phyloP scores from a whole-genome alignment of 2,113 vertebrate genomes.

The Microtus richardsoni region DNA sequence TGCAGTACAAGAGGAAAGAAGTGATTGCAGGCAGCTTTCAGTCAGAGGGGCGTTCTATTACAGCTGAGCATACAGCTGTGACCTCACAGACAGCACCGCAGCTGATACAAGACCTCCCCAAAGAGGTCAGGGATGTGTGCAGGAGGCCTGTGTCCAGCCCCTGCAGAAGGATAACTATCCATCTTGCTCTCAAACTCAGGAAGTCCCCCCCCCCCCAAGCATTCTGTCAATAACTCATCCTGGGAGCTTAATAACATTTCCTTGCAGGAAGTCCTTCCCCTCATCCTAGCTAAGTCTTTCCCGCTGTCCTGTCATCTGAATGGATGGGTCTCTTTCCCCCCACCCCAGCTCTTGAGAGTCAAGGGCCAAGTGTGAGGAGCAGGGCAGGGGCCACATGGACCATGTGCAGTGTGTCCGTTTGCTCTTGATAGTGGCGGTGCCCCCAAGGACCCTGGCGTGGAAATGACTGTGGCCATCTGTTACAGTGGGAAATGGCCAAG shows the following conservation, averaged over 20 bases:
- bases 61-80: fast-evolving
- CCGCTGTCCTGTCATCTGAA: conserved; percentile 59
- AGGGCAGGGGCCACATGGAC: background rate
- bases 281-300: conserved; percentile 65
- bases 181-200: conserved; percentile 77
- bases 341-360: background rate
- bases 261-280: conserved; percentile 79
- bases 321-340: conserved; percentile 1
- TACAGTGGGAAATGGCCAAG: fast-evolving
- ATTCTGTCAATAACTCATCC: conserved; percentile 76
- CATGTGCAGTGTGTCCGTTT: background rate
- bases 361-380: background rate
- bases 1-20: background rate
- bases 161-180: conserved; percentile 45
- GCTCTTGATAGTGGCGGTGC: fast-evolving
- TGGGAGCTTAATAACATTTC: conserved; percentile 65
- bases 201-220: conserved; percentile 53
- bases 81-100: background rate
- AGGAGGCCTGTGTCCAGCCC: background rate
- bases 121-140: background rate
- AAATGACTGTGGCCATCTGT: background rate
- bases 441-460: background rate
- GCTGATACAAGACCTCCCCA: background rate
- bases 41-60: background rate
- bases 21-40: background rate